Conservation (phyloP, 2,113 vertebrate species). For the Gopherus flavomarginatus region DNA sequence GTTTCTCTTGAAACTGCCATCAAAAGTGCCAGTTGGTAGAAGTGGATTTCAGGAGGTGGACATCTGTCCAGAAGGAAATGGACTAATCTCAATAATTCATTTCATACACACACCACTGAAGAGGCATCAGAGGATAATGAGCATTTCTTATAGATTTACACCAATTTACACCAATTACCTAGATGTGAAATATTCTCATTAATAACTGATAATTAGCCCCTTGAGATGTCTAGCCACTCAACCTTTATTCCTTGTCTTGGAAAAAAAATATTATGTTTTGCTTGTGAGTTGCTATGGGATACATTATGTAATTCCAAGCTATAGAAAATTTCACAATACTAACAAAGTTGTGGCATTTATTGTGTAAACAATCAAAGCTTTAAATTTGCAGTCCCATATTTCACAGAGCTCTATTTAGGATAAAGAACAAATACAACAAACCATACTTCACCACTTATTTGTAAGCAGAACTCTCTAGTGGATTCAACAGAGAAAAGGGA, state of each 20-base stretch:
- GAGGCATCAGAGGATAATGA: background rate
- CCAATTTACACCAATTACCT: background rate
- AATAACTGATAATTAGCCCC: background rate
- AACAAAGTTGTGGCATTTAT: background rate
- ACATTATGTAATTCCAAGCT: background rate
- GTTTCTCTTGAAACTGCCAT: no score
- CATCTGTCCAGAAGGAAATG: background rate
- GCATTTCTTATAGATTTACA: background rate
- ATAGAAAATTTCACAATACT: background rate
- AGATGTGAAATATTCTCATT: background rate
- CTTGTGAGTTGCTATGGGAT: background rate
- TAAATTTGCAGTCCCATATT: background rate
- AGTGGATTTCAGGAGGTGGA: no score
- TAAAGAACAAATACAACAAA: background rate
- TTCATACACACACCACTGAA: no score
- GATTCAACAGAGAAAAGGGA: background rate
- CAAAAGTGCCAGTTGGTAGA: no score
- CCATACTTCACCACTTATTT: background rate
- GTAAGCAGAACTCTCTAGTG: background rate
- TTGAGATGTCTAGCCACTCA: background rate
- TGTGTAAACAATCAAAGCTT: background rate
- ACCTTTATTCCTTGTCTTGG: background rate
- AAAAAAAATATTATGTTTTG: background rate
- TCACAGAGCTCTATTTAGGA: background rate
- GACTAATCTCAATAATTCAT: no score